Evolutionary conservation across 2,797 vertebrate genomes (phyloP), one percentile per base, ranked within the genome.

Genomic region (Pseudochromis fuscus): DNA sequence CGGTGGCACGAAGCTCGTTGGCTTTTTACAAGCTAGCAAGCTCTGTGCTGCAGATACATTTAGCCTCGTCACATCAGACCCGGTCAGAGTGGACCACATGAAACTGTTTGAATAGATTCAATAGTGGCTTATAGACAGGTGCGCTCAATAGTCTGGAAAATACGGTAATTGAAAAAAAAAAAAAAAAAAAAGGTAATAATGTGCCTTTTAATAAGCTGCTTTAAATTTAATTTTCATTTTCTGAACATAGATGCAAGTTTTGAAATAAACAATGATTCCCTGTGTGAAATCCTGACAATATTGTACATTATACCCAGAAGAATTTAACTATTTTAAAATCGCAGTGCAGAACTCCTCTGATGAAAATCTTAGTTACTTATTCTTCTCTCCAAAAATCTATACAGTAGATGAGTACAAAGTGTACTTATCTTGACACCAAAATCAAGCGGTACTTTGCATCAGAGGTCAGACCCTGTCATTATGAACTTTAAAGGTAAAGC

Each of bases 391-490:
- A 15, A 37, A 37, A 37, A n/a, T 40, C 38, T 38, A 3, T 38
- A 38, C 12, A 3, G 45, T 6, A 53, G 23, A 60, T 42, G 33
- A 45, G n/a, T 11, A 50, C 11, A 19, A 12, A 15, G 38, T n/a
- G n/a, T n/a, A n/a, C n/a, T n/a, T n/a, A n/a, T n/a, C n/a, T n/a
- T n/a, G n/a, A n/a, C n/a, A n/a, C 7, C 31, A 50, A 42, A 68
- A 11, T 48, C 4, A 40, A 30, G n/a, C 7, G 30, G 13, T 11
- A 11, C n/a, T 65, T 46, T 4, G 28, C 60, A 13, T 57, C 25
- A 67, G 25, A 53, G 67, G 44, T 67, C 10, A 62, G 48, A 19
- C 16, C 18, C n/a, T 46, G 27, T 46, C 44, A 58, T 31, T 31
- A 27, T 37, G 11, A 61, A 63, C 11, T 8, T 60, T 44, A 33